A percentile compares a stretch with the other conserved stretches of the same genome.
Evolutionary conservation across 1,140 invertebrate species (phyloP).

Genomic region (Adoxophyes honmai): DNA sequence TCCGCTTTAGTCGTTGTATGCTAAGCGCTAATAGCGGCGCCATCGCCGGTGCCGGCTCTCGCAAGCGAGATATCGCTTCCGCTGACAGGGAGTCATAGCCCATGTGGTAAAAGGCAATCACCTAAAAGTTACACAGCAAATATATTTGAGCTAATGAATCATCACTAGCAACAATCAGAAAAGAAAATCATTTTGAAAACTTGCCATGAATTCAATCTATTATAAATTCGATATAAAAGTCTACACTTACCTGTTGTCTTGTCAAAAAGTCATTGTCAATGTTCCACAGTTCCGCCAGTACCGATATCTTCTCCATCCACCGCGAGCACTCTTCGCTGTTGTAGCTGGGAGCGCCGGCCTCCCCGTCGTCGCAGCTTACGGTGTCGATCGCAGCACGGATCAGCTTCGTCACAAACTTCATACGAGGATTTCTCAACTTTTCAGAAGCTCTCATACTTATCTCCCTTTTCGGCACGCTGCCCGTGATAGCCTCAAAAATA

Average conservation of each 20-base stretch:
- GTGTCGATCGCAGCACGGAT: conserved; percentile 82
- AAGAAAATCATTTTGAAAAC: no score
- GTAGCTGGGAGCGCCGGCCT: conserved; percentile 23
- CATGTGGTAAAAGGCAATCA: conserved; percentile 53
- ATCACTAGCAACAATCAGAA: no score
- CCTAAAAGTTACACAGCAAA: conserved; percentile 48
- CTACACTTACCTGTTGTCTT: conserved; percentile 80
- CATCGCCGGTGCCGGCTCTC: conserved; percentile 39
- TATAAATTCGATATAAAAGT: no score
- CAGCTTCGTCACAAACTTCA: conserved; percentile 81
- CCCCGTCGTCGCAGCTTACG: conserved; percentile 51
- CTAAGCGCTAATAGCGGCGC: conserved; percentile 52
- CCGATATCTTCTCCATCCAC: conserved; percentile 85
- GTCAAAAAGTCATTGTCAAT: conserved; percentile 86
- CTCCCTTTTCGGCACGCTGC: conserved; percentile 40
- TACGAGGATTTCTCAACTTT: conserved; percentile 77
- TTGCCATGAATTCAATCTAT: no score
- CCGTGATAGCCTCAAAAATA: conserved; percentile 56
- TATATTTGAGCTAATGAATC: no score
- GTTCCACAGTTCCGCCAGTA: conserved; percentile 88
- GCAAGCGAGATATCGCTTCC: conserved; percentile 33
- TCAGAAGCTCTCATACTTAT: conserved; percentile 49
- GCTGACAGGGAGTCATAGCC: conserved; percentile 56
- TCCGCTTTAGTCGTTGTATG: conserved; percentile 57
- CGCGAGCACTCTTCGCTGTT: conserved; percentile 79